Percentiles rank a stretch among this genome's conserved stretches.
phyloP scores from a whole-genome alignment of 2,797 vertebrate genomes.

The Tokudaia tokunoshimensis region DNA sequence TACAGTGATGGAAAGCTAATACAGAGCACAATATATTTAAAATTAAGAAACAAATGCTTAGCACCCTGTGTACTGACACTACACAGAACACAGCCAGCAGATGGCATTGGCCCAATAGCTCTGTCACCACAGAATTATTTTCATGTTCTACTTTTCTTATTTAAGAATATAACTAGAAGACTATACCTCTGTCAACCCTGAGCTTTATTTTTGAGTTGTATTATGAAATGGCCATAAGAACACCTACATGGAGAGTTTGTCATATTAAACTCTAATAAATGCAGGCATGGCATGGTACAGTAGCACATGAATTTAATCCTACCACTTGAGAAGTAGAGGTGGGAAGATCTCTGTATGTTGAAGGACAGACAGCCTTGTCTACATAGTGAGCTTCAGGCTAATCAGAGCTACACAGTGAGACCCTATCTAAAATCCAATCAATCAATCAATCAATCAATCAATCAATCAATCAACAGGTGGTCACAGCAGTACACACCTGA shows the following conservation, averaged over 20 bases:
- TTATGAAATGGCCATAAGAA: background rate
- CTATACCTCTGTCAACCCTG: rapidly evolving
- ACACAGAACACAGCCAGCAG: background rate
- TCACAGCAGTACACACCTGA: background rate
- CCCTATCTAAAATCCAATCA: background rate
- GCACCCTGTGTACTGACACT: too few species aligned
- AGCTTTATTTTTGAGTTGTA: background rate
- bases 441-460: too few species aligned
- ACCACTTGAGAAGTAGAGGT: background rate
- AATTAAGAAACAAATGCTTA: background rate
- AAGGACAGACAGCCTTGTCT: background rate
- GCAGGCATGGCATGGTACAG: background rate
- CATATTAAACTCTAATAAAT: background rate
- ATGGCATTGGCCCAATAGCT: background rate
- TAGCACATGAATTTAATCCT: background rate
- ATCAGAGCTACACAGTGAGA: background rate
- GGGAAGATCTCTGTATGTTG: background rate
- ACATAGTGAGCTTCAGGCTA: background rate
- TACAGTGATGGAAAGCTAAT: background rate
- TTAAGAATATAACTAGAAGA: background rate
- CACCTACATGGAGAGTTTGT: background rate
- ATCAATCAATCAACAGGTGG: background rate
- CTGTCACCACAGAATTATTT: background rate
- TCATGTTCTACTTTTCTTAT: background rate
- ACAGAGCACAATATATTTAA: background rate